Percentiles rank a stretch among this genome's conserved stretches.
Evolutionary conservation across 2,113 vertebrate species (phyloP).

Genomic region (Prunella himalayana): DNA sequence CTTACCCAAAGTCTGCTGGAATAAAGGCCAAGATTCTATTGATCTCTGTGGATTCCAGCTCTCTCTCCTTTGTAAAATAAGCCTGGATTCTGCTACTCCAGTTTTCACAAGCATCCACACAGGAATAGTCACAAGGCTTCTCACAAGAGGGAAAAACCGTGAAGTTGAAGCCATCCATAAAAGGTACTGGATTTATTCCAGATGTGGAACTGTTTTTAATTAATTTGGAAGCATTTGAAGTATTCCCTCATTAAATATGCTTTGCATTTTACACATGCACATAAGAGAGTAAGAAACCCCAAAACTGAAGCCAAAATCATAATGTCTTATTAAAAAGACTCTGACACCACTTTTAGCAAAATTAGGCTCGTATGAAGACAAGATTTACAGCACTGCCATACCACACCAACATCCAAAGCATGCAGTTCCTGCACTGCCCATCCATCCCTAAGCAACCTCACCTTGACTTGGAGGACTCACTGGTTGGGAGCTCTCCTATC

Average conservation of each 20-base stretch:
- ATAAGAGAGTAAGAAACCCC: not conserved
- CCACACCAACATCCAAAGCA: not conserved
- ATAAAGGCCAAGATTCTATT: not conserved
- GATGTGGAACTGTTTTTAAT: conserved; percentile 51
- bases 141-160: not conserved
- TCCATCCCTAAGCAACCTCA: not conserved
- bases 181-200: conserved; percentile 58
- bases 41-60: not conserved
- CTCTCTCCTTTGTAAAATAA: not conserved
- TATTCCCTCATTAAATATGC: conserved; percentile 45
- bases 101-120: not conserved
- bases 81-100: not conserved
- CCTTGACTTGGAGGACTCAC: not conserved
- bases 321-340: not conserved
- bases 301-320: not conserved
- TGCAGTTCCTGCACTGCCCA: not conserved
- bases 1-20: not conserved
- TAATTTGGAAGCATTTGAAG: conserved; percentile 56
- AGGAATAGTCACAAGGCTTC: not conserved
- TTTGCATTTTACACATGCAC: conserved; percentile 3
- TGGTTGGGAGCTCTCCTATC: not conserved
- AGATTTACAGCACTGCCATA: not conserved
- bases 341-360: not conserved
- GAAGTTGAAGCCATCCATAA: conserved; percentile 33
- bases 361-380: not conserved